Evolutionary conservation across 2,888 invertebrate species (phyloP), one percentile per base, ranked within the genome.

Genomic region (Marronus borbonicus): DNA sequence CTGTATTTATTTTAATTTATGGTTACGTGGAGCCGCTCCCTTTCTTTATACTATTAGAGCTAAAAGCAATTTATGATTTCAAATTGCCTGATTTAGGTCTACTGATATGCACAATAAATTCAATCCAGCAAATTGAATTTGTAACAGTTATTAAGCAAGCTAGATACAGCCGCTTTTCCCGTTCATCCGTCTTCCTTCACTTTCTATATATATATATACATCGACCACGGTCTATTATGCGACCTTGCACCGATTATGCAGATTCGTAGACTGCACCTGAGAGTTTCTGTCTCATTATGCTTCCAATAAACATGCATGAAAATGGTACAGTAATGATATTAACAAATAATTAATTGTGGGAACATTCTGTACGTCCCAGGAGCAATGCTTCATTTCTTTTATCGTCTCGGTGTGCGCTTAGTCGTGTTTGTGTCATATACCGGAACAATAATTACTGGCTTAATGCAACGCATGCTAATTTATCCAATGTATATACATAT

Each of bases 221-320:
- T 31, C 3, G 31, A 62, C 10, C 39, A 44, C 60, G 44, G 72
- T 44, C 72, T 74, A 62, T 74, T 24, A 49, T 17, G 60, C 72
- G 72, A 74, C 72, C 72, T 74, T 74, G 72, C 60, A 49, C 60
- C 20, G 60, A 74, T 74, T 74, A 74, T 74, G 72, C 44, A 74
- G 62, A 74, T 74, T 39, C 20, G 31, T 24, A 20, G 50, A 24
- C 50, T 68, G 50, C 68, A 52, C 50, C 68, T 68, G 68, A 68
- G 50, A 62, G 31, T 50, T 50, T 68, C 62, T 60, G 31, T 70
- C 52, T 58, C 55, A 55, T 55, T 70, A 70, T 39, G 28, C 60
- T 44, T 60, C 4, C 44, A 60, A 74, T 74, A 49, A 74, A 62
- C 49, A 44, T 44, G 44, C 60, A 60, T 39, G 60, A 39, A 24